phyloP scores from a whole-genome alignment of 2,797 vertebrate species.

The Limosa lapponica region DNA sequence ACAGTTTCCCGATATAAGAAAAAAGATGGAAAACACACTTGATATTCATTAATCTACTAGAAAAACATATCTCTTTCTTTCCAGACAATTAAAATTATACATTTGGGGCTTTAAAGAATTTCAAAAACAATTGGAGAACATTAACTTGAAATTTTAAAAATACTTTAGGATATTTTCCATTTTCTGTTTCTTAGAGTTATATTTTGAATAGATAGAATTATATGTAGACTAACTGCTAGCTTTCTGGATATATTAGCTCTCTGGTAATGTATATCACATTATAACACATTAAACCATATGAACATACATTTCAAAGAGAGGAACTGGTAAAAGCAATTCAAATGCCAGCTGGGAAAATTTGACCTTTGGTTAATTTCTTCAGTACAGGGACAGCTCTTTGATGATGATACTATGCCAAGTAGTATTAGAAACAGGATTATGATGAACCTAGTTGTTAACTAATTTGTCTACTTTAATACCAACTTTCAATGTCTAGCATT shows the following conservation, averaged over 20 bases:
- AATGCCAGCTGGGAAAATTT: background rate
- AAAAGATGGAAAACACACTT: background rate
- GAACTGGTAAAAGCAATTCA: background rate
- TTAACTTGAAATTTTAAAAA: background rate
- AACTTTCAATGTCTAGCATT: background rate
- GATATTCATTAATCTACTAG: background rate
- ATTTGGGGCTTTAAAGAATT: background rate
- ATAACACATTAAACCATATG: background rate
- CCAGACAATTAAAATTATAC: background rate
- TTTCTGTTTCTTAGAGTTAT: background rate
- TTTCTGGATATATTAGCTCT: slow-evolving; percentile 1
- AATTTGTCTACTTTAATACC: background rate
- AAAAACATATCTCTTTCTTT: background rate
- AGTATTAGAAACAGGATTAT: background rate
- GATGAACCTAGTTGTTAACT: background rate
- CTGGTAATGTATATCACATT: background rate
- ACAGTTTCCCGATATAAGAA: background rate
- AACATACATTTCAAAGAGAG: background rate
- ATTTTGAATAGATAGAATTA: slow-evolving; percentile 13
- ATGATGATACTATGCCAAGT: background rate
- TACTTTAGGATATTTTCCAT: background rate
- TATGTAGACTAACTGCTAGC: background rate
- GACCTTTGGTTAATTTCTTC: background rate
- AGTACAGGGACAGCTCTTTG: background rate
- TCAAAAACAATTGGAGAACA: background rate